Conservation (phyloP, 2,888 invertebrate genomes). For the Galerucella pusilla region DNA sequence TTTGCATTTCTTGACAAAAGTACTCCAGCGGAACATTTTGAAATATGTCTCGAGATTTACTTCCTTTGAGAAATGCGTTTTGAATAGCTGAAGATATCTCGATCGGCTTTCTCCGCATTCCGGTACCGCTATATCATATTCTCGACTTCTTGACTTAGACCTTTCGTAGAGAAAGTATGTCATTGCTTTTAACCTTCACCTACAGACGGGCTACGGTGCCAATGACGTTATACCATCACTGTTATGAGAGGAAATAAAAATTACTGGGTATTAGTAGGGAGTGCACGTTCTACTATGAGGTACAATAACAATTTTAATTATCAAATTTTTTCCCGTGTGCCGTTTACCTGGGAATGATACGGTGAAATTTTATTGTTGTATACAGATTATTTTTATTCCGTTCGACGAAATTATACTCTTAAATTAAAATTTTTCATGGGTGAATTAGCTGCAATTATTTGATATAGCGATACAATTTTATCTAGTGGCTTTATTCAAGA, state of each 20-base stretch:
- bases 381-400: too few species aligned
- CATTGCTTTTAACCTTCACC: constrained; percentile 65
- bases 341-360: too few species aligned
- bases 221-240: constrained; percentile 5
- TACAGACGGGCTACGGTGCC: constrained; percentile 42
- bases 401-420: too few species aligned
- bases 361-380: too few species aligned
- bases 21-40: constrained; percentile 8
- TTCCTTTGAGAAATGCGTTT: constrained; percentile 9
- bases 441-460: too few species aligned
- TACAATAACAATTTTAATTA: not conserved
- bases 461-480: too few species aligned
- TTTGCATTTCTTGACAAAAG: constrained; percentile 10
- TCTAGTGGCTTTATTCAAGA: too few species aligned
- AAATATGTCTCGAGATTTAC: constrained; percentile 11
- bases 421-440: too few species aligned
- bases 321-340: not conserved
- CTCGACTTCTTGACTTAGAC: constrained; percentile 61
- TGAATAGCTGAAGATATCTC: constrained; percentile 29
- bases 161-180: constrained; percentile 66
- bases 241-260: constrained; percentile 11
- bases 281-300: not conserved
- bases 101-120: constrained; percentile 62
- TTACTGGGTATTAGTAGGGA: not conserved
- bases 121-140: constrained; percentile 42